Percentiles rank a stretch among this genome's conserved stretches.
These are phyloP conservation scores for Collichthys lucidus DNA, from an alignment of 2,113 vertebrate genomes.

Conservation along the genomic window DNA sequence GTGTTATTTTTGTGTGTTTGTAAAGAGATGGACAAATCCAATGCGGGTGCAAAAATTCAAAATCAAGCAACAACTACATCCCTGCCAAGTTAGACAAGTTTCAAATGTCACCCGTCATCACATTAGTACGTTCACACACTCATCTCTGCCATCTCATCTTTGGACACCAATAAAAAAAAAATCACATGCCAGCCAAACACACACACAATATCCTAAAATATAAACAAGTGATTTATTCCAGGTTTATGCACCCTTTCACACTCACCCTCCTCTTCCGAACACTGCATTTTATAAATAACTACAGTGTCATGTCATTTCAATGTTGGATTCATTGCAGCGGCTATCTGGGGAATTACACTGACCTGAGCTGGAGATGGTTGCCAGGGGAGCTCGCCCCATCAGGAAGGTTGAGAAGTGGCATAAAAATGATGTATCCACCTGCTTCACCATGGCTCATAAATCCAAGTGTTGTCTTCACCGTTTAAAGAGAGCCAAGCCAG, in stretches of 20 bases:
- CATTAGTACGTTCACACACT: background rate
- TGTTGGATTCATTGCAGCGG: constrained; percentile 6
- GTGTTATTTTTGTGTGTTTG: constrained; percentile 22
- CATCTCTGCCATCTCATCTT: background rate
- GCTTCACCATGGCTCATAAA: constrained; percentile 16
- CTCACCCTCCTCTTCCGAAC: background rate
- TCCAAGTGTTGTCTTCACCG: constrained; percentile 8
- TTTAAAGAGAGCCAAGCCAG: background rate
- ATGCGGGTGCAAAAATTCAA: constrained; percentile 5
- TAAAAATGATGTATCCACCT: constrained; percentile 31
- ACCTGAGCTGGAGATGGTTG: constrained; percentile 27
- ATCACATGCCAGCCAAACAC: background rate
- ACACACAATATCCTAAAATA: background rate
- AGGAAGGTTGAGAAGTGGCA: constrained; percentile 17
- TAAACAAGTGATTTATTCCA: background rate
- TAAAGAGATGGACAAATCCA: constrained; percentile 2
- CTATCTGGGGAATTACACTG: constrained; percentile 41
- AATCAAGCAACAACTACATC: background rate
- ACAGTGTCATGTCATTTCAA: constrained; percentile 29
- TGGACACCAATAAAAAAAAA: background rate
- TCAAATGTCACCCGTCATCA: constrained; percentile 3
- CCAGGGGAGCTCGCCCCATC: constrained; percentile 21
- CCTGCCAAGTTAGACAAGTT: background rate
- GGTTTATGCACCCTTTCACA: background rate
- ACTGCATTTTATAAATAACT: constrained; percentile 23